A percentile compares a stretch with the other conserved stretches of the same genome.
Evolutionary conservation across 2,888 invertebrate species (phyloP).

Genomic region (Tupiocoris notatus): DNA sequence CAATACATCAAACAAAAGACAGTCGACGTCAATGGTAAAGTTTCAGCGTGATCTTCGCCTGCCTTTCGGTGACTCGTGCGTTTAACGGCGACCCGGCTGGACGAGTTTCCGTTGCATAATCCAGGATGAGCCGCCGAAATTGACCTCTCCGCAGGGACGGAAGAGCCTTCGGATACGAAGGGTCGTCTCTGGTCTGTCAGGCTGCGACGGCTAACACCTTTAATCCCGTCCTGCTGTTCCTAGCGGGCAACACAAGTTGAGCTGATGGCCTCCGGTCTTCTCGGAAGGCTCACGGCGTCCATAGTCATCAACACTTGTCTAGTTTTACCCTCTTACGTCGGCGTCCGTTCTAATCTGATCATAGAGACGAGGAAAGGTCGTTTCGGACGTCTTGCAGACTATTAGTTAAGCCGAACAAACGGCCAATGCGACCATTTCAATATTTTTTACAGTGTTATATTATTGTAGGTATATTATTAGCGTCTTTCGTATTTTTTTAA

Average conservation of each 20-base stretch:
- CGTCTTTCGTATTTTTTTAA: too few species aligned
- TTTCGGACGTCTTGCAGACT: not conserved
- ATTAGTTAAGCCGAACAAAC: not conserved
- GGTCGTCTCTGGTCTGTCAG: not conserved
- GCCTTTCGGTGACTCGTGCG: not conserved
- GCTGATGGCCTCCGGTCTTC: too few species aligned
- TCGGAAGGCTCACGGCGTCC: too few species aligned
- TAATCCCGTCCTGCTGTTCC: not conserved
- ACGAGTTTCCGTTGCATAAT: not conserved
- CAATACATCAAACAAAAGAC: not conserved
- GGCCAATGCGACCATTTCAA: too few species aligned
- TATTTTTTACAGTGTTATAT: too few species aligned
- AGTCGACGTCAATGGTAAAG: not conserved
- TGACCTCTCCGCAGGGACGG: not conserved
- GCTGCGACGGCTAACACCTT: not conserved
- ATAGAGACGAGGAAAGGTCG: not conserved
- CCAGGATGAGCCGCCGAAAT: not conserved
- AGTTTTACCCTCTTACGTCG: too few species aligned
- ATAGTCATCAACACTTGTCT: not conserved
- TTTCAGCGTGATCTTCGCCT: not conserved
- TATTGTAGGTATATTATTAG: too few species aligned
- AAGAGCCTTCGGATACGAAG: not conserved
- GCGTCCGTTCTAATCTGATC: not conserved
- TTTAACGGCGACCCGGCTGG: not conserved
- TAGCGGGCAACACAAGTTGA: not conserved